Conservation (phyloP, 2,888 invertebrate species). For the Lepidochitona cinerea region DNA sequence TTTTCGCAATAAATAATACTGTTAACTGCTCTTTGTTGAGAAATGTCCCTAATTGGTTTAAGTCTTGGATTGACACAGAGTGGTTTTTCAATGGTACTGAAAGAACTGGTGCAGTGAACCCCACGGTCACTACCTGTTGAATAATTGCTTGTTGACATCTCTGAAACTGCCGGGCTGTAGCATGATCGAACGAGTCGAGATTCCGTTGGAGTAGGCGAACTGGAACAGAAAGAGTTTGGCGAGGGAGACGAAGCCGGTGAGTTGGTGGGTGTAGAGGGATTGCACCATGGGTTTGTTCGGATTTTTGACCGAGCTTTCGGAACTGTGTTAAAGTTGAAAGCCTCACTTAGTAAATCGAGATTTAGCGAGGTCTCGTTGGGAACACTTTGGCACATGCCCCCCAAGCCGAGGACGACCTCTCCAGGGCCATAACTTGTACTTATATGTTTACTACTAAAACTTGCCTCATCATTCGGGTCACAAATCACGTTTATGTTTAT, state of each 20-base stretch:
- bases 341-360: neutral
- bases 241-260: constrained; percentile 18
- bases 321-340: constrained; percentile 22
- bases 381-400: neutral
- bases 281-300: constrained; percentile 61
- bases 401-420: neutral
- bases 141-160: neutral
- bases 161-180: constrained; percentile 25
- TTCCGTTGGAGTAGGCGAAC: constrained; percentile 9
- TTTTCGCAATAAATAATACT: too few species aligned
- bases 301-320: constrained; percentile 52
- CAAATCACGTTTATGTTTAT: constrained; percentile 10
- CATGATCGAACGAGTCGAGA: neutral
- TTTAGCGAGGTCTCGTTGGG: neutral
- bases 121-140: neutral
- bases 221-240: constrained; percentile 1
- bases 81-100: neutral
- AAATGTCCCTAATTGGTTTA: neutral
- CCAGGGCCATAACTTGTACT: neutral
- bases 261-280: constrained; percentile 40
- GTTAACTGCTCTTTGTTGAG: neutral
- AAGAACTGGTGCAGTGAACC: too few species aligned
- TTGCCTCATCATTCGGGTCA: neutral
- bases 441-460: constrained; percentile 6
- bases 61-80: neutral